These are phyloP conservation scores for Psix sp. DNA, from an alignment of 1,140 invertebrate species.

Conservation along the genomic window DNA sequence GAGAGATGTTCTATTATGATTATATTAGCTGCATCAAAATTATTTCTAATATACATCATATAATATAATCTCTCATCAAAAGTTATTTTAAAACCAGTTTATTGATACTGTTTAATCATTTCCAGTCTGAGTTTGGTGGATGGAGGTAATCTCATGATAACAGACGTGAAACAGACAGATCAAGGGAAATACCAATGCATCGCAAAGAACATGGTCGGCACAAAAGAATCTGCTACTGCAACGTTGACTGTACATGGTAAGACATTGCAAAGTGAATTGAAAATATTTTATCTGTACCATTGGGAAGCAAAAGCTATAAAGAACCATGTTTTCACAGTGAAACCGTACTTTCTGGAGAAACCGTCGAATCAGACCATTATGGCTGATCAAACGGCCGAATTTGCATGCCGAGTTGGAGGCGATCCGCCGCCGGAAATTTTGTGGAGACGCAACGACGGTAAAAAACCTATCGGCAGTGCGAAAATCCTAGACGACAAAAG, in stretches of 20 bases:
- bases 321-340: slow-evolving; percentile 81
- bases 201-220: slow-evolving; percentile 91
- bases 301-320: slow-evolving; percentile 30
- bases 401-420: slow-evolving; percentile 92
- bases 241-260: slow-evolving; percentile 89
- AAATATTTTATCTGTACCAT: slow-evolving; percentile 31
- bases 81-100: too few relatives aligned
- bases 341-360: slow-evolving; percentile 90
- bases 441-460: slow-evolving; percentile 91
- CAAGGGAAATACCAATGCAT: slow-evolving; percentile 91
- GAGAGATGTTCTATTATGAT: too few relatives aligned
- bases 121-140: slow-evolving; percentile 87
- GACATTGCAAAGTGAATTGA: slow-evolving; percentile 52
- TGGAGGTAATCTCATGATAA: slow-evolving; percentile 89
- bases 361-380: slow-evolving; percentile 90
- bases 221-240: slow-evolving; percentile 85
- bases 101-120: too few relatives aligned
- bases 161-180: slow-evolving; percentile 88
- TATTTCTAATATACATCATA: too few relatives aligned
- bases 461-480: slow-evolving; percentile 86
- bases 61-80: too few relatives aligned
- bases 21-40: too few relatives aligned
- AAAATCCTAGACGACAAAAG: slow-evolving; percentile 86
- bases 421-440: slow-evolving; percentile 92
- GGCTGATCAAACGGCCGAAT: slow-evolving; percentile 87